phyloP scores from a whole-genome alignment of 2,888 invertebrate species.

The Thymelicus acteon region DNA sequence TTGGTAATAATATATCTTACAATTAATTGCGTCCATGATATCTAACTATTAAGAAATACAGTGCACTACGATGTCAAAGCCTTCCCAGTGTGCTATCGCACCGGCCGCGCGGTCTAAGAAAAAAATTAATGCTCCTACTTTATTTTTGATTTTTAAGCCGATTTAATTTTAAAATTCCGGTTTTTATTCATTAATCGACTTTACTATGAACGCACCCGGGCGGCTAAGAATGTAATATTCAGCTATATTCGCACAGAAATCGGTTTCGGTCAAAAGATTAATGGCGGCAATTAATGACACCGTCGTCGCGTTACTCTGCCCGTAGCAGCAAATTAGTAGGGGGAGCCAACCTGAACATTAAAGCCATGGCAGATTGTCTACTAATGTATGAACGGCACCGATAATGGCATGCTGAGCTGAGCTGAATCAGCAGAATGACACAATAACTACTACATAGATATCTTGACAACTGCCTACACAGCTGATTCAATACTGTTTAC shows the following conservation, averaged over 20 bases:
- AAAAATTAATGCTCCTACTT: too few species aligned
- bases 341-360: conserved; percentile 27
- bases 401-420: neutral
- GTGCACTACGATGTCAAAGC: too few species aligned
- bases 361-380: conserved; percentile 20
- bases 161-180: neutral
- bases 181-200: conserved; percentile 23
- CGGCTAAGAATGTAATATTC: conserved; percentile 41
- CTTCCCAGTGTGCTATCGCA: too few species aligned
- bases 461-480: too few species aligned
- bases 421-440: too few species aligned
- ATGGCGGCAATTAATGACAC: conserved; percentile 68
- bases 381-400: conserved; percentile 23
- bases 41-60: too few species aligned
- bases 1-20: too few species aligned
- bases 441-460: too few species aligned
- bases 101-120: too few species aligned
- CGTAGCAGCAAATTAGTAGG: conserved; percentile 59
- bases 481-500: too few species aligned
- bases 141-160: too few species aligned
- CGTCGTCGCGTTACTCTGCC: conserved; percentile 59
- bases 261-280: conserved; percentile 68
- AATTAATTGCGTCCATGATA: too few species aligned
- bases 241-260: conserved; percentile 48
- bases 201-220: neutral